phyloP scores from a whole-genome alignment of 2,113 vertebrate species.

The Lasiurus cinereus region DNA sequence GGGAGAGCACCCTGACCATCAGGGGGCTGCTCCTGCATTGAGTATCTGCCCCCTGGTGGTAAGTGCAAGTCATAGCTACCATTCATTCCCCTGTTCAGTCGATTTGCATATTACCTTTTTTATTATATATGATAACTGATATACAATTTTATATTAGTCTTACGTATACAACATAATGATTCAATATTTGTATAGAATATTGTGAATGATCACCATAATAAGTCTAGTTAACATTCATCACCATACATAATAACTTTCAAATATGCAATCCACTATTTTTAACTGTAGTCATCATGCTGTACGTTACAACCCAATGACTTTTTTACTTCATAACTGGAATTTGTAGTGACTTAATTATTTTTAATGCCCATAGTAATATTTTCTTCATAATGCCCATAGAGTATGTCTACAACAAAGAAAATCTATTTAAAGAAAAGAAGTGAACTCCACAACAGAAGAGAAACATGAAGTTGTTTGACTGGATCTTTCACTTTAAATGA shows the following conservation, averaged over 20 bases:
- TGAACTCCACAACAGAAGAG: not conserved
- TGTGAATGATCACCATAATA: not conserved
- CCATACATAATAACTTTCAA: not conserved
- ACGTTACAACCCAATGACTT: not conserved
- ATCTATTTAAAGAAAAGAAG: constrained; percentile 17
- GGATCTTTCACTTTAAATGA: not conserved
- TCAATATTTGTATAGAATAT: not conserved
- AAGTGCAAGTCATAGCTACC: too few species aligned
- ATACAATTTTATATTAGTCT: constrained; percentile 2
- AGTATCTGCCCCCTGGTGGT: too few species aligned
- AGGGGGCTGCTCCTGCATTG: too few species aligned
- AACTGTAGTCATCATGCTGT: not conserved
- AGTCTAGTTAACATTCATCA: not conserved
- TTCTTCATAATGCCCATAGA: not conserved
- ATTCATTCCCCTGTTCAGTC: too few species aligned
- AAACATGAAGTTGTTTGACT: not conserved
- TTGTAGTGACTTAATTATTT: not conserved
- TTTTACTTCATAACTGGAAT: not conserved
- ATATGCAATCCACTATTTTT: not conserved
- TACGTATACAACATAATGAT: not conserved
- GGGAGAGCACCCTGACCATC: too few species aligned
- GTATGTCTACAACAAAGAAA: not conserved
- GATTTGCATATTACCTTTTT: too few species aligned
- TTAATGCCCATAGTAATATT: not conserved
- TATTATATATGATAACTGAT: not conserved